phyloP scores from a whole-genome alignment of 30 jellyfish, hydroid and myxozoan species.

The Mastigias papua region DNA sequence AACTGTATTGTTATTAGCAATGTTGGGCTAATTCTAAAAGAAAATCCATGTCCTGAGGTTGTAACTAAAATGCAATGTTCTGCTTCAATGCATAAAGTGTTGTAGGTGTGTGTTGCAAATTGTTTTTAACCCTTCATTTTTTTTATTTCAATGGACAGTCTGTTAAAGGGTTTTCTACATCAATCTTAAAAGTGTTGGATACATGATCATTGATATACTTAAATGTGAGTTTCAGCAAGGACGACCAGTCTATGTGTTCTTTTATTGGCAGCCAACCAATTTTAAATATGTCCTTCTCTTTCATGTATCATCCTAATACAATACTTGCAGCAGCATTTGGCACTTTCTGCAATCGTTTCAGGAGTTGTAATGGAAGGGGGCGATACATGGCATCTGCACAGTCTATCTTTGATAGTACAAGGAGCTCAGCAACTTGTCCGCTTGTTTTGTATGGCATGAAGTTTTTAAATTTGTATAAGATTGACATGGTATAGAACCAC shows the following conservation, averaged over 20 bases:
- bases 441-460: constrained; percentile 18
- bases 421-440: constrained; percentile 72
- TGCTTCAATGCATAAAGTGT: too few relatives aligned
- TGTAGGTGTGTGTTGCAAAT: too few relatives aligned
- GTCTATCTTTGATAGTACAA: constrained; percentile 73
- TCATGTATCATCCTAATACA: constrained; percentile 45
- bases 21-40: too few relatives aligned
- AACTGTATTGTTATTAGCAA: too few relatives aligned
- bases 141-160: too few relatives aligned
- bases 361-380: constrained; percentile 74
- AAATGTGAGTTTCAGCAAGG: constrained; percentile 45
- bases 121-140: too few relatives aligned
- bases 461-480: constrained; percentile 42
- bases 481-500: constrained; percentile 46
- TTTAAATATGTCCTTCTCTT: background rate
- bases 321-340: constrained; percentile 74
- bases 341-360: constrained; percentile 68
- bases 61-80: too few relatives aligned
- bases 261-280: constrained; percentile 38
- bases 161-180: too few relatives aligned
- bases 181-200: too few relatives aligned
- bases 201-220: too few relatives aligned
- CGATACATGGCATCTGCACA: constrained; percentile 69
- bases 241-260: constrained; percentile 63
- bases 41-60: too few relatives aligned